A percentile compares a stretch with the other conserved stretches of the same genome.
phyloP scores from a whole-genome alignment of 2,113 vertebrate genomes.

The Zapus hudsonius region DNA sequence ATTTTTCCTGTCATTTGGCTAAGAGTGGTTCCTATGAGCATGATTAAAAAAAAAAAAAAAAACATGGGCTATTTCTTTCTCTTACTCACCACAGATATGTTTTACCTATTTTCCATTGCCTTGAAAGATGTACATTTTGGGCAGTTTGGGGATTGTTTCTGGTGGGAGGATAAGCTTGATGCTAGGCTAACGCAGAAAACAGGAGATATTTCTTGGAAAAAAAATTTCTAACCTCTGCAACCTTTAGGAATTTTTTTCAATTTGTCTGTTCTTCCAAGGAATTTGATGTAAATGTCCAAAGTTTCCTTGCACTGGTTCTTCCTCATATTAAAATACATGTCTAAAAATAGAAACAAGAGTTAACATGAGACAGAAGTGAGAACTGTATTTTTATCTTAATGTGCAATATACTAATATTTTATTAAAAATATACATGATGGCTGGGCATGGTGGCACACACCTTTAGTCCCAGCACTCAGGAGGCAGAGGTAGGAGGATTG shows the following conservation, averaged over 20 bases:
- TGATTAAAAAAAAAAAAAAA: no score
- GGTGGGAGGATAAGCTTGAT: neutral
- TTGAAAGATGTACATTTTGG: neutral
- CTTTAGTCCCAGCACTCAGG: no score
- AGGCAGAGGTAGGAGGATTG: no score
- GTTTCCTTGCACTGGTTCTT: constrained; percentile 89
- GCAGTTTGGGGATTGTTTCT: neutral
- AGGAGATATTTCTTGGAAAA: constrained; percentile 1
- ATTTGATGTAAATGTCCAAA: constrained; percentile 90
- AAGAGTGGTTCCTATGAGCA: neutral
- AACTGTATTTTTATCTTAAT: neutral
- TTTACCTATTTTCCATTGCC: neutral
- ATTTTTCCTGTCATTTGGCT: neutral
- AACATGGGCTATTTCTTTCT: neutral
- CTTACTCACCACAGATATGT: neutral
- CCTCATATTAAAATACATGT: constrained; percentile 89
- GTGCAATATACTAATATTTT: neutral
- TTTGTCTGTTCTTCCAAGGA: constrained; percentile 86
- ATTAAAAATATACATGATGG: no score
- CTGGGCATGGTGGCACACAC: no score
- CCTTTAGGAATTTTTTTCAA: constrained; percentile 87
- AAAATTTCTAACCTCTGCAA: constrained; percentile 83
- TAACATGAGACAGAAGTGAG: neutral
- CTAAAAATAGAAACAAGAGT: constrained; percentile 77
- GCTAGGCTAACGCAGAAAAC: constrained; percentile 69